Evolutionary conservation across 2,888 invertebrate genomes (phyloP).

Genomic region (Morpho helenor): DNA sequence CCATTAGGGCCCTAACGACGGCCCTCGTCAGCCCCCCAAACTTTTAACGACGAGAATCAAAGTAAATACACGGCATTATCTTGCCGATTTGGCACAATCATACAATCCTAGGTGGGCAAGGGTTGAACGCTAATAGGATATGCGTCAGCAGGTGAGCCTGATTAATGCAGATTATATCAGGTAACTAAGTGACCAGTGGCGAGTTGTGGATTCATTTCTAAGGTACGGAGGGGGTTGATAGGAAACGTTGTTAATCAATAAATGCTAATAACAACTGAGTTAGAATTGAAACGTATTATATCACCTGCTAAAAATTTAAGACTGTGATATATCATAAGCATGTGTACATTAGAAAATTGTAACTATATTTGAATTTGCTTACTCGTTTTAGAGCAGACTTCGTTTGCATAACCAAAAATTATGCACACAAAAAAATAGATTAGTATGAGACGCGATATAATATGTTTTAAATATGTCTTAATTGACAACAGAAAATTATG

Average conservation of each 20-base stretch:
- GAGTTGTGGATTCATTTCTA: conserved; percentile 23
- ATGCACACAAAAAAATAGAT: no score
- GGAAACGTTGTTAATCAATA: neutral
- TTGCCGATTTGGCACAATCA: conserved; percentile 74
- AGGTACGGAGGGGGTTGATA: conserved; percentile 13
- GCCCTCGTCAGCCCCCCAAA: conserved; percentile 72
- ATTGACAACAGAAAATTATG: no score
- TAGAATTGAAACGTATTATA: no score
- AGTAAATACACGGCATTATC: conserved; percentile 77
- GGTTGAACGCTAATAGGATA: conserved; percentile 57
- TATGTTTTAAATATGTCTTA: no score
- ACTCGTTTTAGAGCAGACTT: no score
- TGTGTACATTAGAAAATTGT: no score
- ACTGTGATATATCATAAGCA: no score
- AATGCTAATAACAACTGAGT: no score
- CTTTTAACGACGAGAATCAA: conserved; percentile 79
- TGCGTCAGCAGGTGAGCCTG: conserved; percentile 46
- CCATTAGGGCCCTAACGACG: conserved; percentile 78
- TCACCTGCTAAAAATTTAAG: no score
- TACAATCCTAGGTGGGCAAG: conserved; percentile 60
- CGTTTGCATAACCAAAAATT: no score
- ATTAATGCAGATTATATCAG: conserved; percentile 27
- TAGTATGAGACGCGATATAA: no score
- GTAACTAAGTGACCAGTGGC: conserved; percentile 28
- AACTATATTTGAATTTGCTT: no score